Percentiles rank a stretch among this genome's conserved stretches.
Conservation (phyloP, 2,797 vertebrate genomes). For the Nasua narica region DNA sequence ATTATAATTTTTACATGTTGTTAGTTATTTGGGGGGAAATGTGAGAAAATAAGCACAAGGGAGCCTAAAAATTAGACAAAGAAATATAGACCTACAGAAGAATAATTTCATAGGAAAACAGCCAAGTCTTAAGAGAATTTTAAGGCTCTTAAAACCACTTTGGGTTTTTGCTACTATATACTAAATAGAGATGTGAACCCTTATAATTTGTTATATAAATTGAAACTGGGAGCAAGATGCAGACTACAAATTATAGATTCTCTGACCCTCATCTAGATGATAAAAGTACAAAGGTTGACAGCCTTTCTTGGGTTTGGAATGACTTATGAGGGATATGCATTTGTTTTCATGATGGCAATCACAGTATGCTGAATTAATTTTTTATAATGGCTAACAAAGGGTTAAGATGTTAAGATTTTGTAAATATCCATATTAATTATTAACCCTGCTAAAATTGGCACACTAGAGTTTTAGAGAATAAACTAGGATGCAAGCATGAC, state of each 20-base stretch:
- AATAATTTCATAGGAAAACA: slow-evolving; percentile 12
- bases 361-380: slow-evolving; percentile 40
- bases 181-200: not conserved
- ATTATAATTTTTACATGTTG: not conserved
- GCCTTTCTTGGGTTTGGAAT: slow-evolving; percentile 10
- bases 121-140: slow-evolving; percentile 23
- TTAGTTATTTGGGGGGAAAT: not conserved
- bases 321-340: not conserved
- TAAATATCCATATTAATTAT: slow-evolving; percentile 1
- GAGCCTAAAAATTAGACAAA: not conserved
- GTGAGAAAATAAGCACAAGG: not conserved
- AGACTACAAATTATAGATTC: not conserved
- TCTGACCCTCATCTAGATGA: not conserved
- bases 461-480: slow-evolving; percentile 4
- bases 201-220: not conserved
- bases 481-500: not conserved
- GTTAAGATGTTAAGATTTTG: slow-evolving; percentile 44
- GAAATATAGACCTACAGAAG: not conserved
- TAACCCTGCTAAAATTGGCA: slow-evolving; percentile 10
- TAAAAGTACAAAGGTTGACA: slow-evolving; percentile 9
- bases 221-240: slow-evolving; percentile 9
- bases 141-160: not conserved
- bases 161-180: slow-evolving; percentile 9
- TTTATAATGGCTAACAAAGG: slow-evolving; percentile 11
- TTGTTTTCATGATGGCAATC: slow-evolving; percentile 36